Conservation (phyloP, 2,113 vertebrate species). For the Scolopax mira region DNA sequence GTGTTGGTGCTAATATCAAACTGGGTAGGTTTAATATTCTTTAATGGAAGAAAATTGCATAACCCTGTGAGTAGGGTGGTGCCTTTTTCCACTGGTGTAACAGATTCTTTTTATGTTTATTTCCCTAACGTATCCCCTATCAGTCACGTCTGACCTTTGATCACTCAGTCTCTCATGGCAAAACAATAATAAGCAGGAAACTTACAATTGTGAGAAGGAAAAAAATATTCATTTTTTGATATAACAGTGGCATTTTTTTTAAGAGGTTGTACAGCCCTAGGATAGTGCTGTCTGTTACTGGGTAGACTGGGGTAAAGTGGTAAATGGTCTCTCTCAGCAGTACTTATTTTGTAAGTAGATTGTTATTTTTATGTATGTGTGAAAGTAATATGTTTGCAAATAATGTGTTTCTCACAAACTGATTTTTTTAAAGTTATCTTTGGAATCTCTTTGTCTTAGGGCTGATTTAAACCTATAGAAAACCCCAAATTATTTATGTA, state of each 20-base stretch:
- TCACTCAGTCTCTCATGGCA: neutral
- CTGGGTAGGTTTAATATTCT: neutral
- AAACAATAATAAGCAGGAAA: neutral
- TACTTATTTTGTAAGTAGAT: neutral
- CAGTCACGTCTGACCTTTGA: neutral
- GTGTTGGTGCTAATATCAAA: neutral
- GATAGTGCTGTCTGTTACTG: neutral
- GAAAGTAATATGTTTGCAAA: neutral
- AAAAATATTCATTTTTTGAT: rapidly evolving
- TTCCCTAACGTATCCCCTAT: rapidly evolving
- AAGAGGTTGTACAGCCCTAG: neutral
- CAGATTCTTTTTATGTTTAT: neutral
- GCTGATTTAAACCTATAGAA: neutral
- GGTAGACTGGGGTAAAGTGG: neutral
- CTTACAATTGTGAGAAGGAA: neutral
- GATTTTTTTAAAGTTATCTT: neutral
- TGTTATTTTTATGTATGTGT: neutral
- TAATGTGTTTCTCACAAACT: neutral
- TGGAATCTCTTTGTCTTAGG: neutral
- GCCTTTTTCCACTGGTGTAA: neutral
- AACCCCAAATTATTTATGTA: neutral
- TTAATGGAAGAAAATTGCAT: neutral
- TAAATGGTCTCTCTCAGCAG: neutral
- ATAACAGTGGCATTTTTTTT: neutral
- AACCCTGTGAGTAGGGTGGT: neutral